Conservation (phyloP, 2,888 invertebrate genomes). For the Acrocyrtus sp. region DNA sequence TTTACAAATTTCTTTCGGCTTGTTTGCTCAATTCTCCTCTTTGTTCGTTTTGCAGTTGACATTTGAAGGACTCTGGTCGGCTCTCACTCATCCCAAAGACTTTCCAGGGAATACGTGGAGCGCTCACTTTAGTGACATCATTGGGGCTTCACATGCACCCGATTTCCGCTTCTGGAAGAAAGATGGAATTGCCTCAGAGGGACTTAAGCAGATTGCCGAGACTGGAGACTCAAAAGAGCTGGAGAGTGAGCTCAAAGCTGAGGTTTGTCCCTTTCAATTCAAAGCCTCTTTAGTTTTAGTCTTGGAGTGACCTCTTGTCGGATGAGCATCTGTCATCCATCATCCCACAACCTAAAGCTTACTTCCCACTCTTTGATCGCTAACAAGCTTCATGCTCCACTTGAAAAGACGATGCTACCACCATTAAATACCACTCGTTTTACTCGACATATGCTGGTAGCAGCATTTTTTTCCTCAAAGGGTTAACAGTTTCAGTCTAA, state of each 20-base stretch:
- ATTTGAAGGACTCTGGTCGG: constrained; percentile 72
- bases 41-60: constrained; percentile 65
- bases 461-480: no score
- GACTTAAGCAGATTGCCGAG: constrained; percentile 73
- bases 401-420: no score
- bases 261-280: constrained; percentile 67
- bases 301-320: no score
- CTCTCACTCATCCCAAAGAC: constrained; percentile 73
- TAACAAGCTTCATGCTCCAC: no score
- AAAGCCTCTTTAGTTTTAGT: constrained; percentile 18
- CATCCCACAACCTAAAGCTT: no score
- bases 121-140: constrained; percentile 74
- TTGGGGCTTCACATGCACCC: constrained; percentile 71
- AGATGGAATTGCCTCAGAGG: constrained; percentile 70
- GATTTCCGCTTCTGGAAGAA: constrained; percentile 72
- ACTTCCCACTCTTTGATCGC: no score
- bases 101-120: constrained; percentile 70
- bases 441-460: no score
- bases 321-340: no score
- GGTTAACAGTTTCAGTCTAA: no score
- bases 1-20: background rate
- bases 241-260: constrained; percentile 71
- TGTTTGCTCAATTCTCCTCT: background rate
- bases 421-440: no score
- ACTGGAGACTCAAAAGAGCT: constrained; percentile 71